Evolutionary conservation across 2,888 invertebrate genomes (phyloP).

Genomic region (Neoascia interrupta): DNA sequence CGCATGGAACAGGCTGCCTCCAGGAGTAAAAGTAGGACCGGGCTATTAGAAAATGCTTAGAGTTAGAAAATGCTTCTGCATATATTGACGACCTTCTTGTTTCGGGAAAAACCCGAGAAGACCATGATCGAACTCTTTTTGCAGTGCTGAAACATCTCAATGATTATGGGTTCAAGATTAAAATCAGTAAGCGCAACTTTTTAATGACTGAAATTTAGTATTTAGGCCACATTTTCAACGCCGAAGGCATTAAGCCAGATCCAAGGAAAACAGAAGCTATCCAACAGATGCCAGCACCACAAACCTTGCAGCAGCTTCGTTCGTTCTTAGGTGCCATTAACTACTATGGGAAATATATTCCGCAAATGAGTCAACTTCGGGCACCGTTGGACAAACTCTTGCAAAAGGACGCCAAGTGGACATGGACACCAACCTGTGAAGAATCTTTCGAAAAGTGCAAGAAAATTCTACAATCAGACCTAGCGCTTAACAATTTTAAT

Average conservation of each 20-base stretch:
- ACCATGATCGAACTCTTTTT: neutral
- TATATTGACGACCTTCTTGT: slow-evolving; percentile 55
- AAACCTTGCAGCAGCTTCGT: slow-evolving; percentile 21
- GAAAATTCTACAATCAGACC: slow-evolving; percentile 41
- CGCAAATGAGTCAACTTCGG: slow-evolving; percentile 21
- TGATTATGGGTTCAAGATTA: slow-evolving; percentile 6
- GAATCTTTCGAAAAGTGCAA: slow-evolving; percentile 44
- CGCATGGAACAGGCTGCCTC: slow-evolving; percentile 55
- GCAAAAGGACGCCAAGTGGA: slow-evolving; percentile 11
- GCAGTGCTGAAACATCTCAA: neutral
- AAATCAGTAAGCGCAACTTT: slow-evolving; percentile 15
- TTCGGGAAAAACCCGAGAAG: neutral
- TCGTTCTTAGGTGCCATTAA: slow-evolving; percentile 26
- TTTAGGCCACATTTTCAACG: slow-evolving; percentile 17
- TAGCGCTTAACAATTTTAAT: slow-evolving; percentile 50
- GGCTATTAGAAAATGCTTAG: slow-evolving; percentile 60
- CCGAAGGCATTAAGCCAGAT: slow-evolving; percentile 20
- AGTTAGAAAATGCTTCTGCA: no score
- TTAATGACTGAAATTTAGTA: slow-evolving; percentile 25
- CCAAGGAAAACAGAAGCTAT: slow-evolving; percentile 12
- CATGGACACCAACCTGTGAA: slow-evolving; percentile 35
- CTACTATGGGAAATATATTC: slow-evolving; percentile 21
- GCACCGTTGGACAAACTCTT: slow-evolving; percentile 27
- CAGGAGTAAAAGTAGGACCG: slow-evolving; percentile 62
- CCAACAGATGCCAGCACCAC: slow-evolving; percentile 19